A percentile compares a stretch with the other conserved stretches of the same genome.
These are phyloP conservation scores for Lindbergichthys nudifrons DNA, from an alignment of 2,797 vertebrate species.

Conservation along the genomic window DNA sequence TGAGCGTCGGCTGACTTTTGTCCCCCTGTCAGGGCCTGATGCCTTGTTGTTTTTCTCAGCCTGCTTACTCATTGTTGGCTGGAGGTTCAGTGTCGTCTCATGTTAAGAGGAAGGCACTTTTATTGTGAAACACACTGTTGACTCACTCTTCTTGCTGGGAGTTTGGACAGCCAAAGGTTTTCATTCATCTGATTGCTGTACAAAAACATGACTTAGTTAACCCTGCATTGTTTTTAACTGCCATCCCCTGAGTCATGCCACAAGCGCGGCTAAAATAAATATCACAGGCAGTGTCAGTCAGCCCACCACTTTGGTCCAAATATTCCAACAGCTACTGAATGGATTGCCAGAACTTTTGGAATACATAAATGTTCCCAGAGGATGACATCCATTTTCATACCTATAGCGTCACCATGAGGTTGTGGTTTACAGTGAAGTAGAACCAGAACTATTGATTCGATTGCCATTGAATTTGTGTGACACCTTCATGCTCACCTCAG, in stretches of 20 bases:
- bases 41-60: slow-evolving; percentile 16
- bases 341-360: background rate
- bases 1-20: slow-evolving; percentile 20
- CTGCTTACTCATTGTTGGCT: slow-evolving; percentile 31
- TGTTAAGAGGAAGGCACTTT: slow-evolving; percentile 13
- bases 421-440: background rate
- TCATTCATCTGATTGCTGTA: background rate
- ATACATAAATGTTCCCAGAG: background rate
- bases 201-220: background rate
- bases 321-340: background rate
- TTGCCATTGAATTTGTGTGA: no score
- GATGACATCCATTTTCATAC: background rate
- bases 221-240: background rate
- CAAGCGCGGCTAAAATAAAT: background rate
- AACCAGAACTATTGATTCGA: no score
- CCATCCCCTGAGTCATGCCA: background rate
- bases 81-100: slow-evolving; percentile 26
- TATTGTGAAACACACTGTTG: slow-evolving; percentile 23
- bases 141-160: slow-evolving; percentile 24
- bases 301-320: background rate
- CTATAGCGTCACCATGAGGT: background rate
- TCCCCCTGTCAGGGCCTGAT: background rate
- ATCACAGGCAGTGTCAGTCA: background rate
- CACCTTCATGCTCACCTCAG: no score
- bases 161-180: slow-evolving; percentile 12